Conservation (phyloP, 2,113 vertebrate genomes). For the Petroica traversi region DNA sequence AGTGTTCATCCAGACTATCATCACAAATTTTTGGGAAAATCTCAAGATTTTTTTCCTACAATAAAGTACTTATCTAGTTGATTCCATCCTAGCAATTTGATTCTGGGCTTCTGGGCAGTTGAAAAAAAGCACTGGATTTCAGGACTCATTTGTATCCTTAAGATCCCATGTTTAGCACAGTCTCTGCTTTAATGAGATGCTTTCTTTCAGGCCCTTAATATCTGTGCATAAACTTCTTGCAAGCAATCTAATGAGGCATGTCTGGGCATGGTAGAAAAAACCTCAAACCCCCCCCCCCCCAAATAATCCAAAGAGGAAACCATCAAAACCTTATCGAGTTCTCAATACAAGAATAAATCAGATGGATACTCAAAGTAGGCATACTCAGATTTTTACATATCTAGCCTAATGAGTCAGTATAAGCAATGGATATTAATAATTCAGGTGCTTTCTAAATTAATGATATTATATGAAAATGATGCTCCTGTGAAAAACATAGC, state of each 20-base stretch:
- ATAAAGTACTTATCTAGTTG: neutral
- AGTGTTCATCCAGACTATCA: neutral
- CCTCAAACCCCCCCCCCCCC: accelerated
- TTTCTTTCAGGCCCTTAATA: neutral
- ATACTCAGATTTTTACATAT: neutral
- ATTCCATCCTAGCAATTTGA: neutral
- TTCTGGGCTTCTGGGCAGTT: neutral
- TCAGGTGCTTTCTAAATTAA: neutral
- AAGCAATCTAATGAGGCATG: neutral
- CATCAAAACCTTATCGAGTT: neutral
- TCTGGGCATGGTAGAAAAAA: neutral
- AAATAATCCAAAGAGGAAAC: neutral
- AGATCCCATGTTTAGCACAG: neutral
- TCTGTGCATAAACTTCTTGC: neutral
- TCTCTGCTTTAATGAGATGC: neutral
- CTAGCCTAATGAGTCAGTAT: neutral
- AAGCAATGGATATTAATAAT: neutral
- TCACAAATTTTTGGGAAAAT: neutral
- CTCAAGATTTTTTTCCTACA: neutral
- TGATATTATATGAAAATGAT: neutral
- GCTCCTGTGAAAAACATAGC: neutral
- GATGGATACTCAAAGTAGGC: neutral
- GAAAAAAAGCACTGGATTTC: neutral
- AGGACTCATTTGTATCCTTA: neutral
- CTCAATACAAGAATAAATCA: neutral